Evolutionary conservation across 2,113 vertebrate species (phyloP).

Genomic region (Sporophila hypoxantha): DNA sequence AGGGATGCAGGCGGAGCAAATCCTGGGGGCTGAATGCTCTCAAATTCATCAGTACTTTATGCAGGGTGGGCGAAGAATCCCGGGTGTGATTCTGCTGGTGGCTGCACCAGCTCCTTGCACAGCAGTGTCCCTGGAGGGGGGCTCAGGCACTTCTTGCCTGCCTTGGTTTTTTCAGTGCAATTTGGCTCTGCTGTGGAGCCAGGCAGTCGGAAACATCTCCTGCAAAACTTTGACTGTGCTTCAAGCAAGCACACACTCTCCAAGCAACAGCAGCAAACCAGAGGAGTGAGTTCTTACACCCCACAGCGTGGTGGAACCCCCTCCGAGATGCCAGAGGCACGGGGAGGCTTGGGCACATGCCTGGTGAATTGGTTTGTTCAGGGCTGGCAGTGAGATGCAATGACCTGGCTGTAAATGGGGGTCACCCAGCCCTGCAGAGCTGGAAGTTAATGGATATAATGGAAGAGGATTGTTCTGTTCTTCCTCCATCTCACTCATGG

Average conservation of each 20-base stretch:
- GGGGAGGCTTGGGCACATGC: not conserved
- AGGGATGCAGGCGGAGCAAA: not conserved
- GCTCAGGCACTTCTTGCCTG: not conserved
- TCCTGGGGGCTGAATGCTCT: not conserved
- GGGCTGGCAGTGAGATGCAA: not conserved
- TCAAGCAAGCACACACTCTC: not conserved
- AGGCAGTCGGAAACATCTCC: not conserved
- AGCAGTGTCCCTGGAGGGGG: not conserved
- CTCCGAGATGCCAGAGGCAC: not conserved
- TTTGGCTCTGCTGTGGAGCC: not conserved
- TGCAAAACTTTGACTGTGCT: not conserved
- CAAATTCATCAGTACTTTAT: not conserved
- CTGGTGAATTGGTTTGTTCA: not conserved
- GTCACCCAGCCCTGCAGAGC: not conserved
- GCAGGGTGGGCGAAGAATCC: not conserved
- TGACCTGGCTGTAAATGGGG: not conserved
- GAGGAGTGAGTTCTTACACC: not conserved
- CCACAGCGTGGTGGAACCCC: not conserved
- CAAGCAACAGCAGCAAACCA: not conserved
- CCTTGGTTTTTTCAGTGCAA: not conserved
- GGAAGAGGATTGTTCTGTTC: not conserved
- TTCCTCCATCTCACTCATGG: not conserved
- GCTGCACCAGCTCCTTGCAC: not conserved
- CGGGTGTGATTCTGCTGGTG: not conserved
- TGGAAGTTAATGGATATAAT: not conserved